phyloP scores from a whole-genome alignment of 1,140 invertebrate genomes.

The Diorhabda carinulata region DNA sequence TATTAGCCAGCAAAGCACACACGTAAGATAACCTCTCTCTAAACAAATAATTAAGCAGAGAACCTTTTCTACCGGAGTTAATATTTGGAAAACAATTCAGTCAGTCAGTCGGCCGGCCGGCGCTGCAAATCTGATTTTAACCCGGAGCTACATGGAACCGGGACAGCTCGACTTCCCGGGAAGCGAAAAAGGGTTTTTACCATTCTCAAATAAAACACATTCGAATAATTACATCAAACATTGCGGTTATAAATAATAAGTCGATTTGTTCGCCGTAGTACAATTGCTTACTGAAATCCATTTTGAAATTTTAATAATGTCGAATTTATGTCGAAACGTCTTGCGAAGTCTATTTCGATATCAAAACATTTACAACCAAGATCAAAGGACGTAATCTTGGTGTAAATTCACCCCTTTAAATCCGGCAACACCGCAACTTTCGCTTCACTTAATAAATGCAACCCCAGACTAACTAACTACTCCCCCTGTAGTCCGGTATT shows the following conservation, averaged over 20 bases:
- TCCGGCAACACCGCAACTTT: background rate
- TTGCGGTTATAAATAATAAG: too few species aligned
- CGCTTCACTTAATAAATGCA: background rate
- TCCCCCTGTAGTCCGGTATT: background rate
- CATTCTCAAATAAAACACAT: too few species aligned
- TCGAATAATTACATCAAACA: too few species aligned
- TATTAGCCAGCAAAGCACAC: too few species aligned
- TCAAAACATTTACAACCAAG: background rate
- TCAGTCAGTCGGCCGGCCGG: background rate
- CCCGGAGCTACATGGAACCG: background rate
- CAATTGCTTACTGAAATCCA: too few species aligned
- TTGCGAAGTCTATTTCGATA: too few species aligned
- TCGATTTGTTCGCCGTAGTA: too few species aligned
- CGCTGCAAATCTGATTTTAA: constrained; percentile 3
- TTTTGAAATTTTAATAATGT: too few species aligned
- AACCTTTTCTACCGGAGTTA: background rate
- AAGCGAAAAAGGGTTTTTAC: too few species aligned
- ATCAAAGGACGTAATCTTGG: background rate
- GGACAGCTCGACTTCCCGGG: too few species aligned
- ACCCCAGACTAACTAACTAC: background rate
- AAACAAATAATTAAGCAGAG: constrained; percentile 4
- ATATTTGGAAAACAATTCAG: constrained; percentile 3
- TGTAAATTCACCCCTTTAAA: background rate
- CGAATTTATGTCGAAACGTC: too few species aligned
- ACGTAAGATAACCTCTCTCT: background rate